These are phyloP conservation scores for Emys orbicularis DNA, from an alignment of 2,797 vertebrate species.

Conservation along the genomic window DNA sequence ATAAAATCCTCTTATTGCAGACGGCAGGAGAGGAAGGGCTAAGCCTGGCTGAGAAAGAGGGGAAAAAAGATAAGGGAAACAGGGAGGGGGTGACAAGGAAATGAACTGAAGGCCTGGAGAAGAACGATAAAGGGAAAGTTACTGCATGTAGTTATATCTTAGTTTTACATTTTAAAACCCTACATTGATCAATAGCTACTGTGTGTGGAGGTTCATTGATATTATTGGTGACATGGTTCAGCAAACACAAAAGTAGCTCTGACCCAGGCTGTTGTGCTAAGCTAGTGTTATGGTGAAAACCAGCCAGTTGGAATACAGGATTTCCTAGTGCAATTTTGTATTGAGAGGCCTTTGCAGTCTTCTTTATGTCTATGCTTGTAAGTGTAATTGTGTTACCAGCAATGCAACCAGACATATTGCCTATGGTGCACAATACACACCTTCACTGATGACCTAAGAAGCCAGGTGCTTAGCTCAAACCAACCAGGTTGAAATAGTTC, in stretches of 20 bases:
- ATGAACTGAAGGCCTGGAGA: conserved; percentile 40
- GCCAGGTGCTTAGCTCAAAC: neutral
- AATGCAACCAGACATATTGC: neutral
- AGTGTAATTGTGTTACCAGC: neutral
- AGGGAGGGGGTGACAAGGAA: conserved; percentile 26
- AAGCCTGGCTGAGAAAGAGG: conserved; percentile 53
- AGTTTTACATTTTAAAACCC: conserved; percentile 23
- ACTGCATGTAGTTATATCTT: neutral
- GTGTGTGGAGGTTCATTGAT: neutral
- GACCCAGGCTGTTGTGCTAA: neutral
- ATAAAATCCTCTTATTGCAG: conserved; percentile 71
- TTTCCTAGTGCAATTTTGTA: conserved; percentile 16
- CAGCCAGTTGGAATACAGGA: conserved; percentile 12
- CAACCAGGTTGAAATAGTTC: neutral
- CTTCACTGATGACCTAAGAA: neutral
- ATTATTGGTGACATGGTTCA: neutral
- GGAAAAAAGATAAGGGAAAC: conserved; percentile 60
- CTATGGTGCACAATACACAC: neutral
- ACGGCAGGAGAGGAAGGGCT: conserved; percentile 48
- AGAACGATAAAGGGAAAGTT: conserved; percentile 53
- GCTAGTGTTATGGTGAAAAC: conserved; percentile 26
- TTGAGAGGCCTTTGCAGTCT: neutral
- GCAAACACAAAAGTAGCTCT: neutral
- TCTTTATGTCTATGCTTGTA: neutral
- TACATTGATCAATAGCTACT: conserved; percentile 14